Evolutionary conservation across 2,888 invertebrate genomes (phyloP).

Genomic region (Tetropium fuscum): DNA sequence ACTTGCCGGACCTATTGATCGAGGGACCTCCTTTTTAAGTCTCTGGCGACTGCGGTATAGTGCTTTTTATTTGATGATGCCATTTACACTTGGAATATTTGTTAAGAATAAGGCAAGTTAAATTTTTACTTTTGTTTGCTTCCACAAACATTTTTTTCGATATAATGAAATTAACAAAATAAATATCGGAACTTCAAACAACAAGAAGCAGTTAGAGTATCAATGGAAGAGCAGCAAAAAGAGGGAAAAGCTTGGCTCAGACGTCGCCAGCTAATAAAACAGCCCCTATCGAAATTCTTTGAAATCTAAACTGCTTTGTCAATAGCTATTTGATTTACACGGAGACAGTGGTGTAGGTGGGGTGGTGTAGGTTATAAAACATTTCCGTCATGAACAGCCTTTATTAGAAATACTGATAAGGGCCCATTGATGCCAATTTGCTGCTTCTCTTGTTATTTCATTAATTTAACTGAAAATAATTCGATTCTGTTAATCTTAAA

Average conservation of each 20-base stretch:
- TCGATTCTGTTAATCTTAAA: too few species aligned
- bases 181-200: conserved; percentile 36
- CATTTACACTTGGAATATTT: conserved; percentile 9
- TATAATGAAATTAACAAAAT: conserved; percentile 33
- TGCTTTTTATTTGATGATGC: not conserved
- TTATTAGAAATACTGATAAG: too few species aligned
- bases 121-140: conserved; percentile 26
- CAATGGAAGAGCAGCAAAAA: conserved; percentile 34
- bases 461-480: too few species aligned
- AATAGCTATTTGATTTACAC: conserved; percentile 41
- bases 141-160: conserved; percentile 18
- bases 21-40: too few species aligned
- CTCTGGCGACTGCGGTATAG: too few species aligned
- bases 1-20: too few species aligned
- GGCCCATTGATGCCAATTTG: too few species aligned
- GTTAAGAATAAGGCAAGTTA: conserved; percentile 6
- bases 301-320: conserved; percentile 46
- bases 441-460: too few species aligned
- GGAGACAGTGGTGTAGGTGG: conserved; percentile 12
- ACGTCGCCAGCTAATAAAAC: conserved; percentile 46
- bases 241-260: conserved; percentile 20
- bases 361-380: not conserved
- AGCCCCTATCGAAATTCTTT: conserved; percentile 40
- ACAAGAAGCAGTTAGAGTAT: conserved; percentile 36
- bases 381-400: not conserved